These are phyloP conservation scores for Herminia tarsipennalis DNA, from an alignment of 2,888 invertebrate species.

Conservation along the genomic window DNA sequence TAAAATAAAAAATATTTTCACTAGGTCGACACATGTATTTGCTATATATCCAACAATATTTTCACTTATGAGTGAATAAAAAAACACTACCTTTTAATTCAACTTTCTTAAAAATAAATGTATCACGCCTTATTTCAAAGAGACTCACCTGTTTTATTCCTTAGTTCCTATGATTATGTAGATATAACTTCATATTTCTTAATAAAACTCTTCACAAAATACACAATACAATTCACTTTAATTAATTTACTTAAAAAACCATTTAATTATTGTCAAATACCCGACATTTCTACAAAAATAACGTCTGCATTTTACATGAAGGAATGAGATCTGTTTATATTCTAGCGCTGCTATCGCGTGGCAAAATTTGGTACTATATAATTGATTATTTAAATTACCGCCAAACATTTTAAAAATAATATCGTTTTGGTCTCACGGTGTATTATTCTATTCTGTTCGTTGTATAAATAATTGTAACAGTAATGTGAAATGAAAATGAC, in stretches of 20 bases:
- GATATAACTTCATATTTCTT: slow-evolving; percentile 1
- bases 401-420: too few relatives aligned
- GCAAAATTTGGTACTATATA: slow-evolving; percentile 30
- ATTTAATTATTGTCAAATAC: slow-evolving; percentile 26
- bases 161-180: background rate
- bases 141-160: slow-evolving; percentile 1
- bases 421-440: too few relatives aligned
- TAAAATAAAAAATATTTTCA: too few relatives aligned
- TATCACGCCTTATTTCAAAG: background rate
- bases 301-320: slow-evolving; percentile 3
- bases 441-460: too few relatives aligned
- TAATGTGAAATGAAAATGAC: too few relatives aligned
- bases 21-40: too few relatives aligned
- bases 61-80: too few relatives aligned
- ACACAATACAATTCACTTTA: slow-evolving; percentile 9
- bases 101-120: background rate
- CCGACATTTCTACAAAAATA: slow-evolving; percentile 33
- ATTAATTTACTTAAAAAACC: slow-evolving; percentile 1
- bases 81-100: background rate
- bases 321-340: slow-evolving; percentile 3
- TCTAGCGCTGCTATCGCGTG: slow-evolving; percentile 39
- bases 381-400: slow-evolving; percentile 30
- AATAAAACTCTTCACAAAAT: slow-evolving; percentile 28
- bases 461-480: too few relatives aligned
- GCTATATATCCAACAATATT: too few relatives aligned